These are phyloP conservation scores for Aphelinus certus DNA, from an alignment of 1,140 invertebrate genomes.

Conservation along the genomic window DNA sequence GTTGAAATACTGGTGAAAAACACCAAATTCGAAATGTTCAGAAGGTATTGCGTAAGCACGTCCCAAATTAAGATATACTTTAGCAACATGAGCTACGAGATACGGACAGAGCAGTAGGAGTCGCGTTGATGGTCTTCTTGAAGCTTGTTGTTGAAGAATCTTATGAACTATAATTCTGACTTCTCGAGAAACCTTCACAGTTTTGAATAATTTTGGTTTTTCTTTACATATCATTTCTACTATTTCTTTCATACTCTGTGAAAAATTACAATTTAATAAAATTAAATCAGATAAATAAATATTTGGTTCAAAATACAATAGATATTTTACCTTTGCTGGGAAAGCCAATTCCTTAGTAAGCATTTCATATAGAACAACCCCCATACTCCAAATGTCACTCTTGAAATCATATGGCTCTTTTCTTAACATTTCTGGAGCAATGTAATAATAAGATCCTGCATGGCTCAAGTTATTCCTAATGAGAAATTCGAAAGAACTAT, in stretches of 20 bases:
- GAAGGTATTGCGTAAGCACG: slow-evolving; percentile 34
- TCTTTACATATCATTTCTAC: slow-evolving; percentile 45
- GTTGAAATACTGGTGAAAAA: slow-evolving; percentile 27
- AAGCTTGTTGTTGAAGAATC: slow-evolving; percentile 52
- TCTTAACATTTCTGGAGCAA: slow-evolving; percentile 86
- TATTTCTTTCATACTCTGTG: slow-evolving; percentile 49
- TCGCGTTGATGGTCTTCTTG: slow-evolving; percentile 50
- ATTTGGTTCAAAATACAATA: not conserved
- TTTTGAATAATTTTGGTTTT: slow-evolving; percentile 46
- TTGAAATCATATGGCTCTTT: slow-evolving; percentile 78
- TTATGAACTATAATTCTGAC: slow-evolving; percentile 54
- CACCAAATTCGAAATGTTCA: not conserved
- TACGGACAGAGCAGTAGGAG: slow-evolving; percentile 55
- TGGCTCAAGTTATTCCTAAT: slow-evolving; percentile 62
- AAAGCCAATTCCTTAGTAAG: slow-evolving; percentile 72
- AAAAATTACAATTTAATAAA: not conserved
- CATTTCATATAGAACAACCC: slow-evolving; percentile 85
- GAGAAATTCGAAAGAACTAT: slow-evolving; percentile 24
- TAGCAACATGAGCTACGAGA: slow-evolving; percentile 47
- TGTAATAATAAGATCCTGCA: slow-evolving; percentile 86
- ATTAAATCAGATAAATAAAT: not conserved
- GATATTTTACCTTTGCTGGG: slow-evolving; percentile 66
- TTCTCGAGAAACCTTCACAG: slow-evolving; percentile 33
- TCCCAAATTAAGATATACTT: slow-evolving; percentile 57
- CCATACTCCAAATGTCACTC: slow-evolving; percentile 87